Base-by-base conservation (phyloP, 2,888 invertebrate genomes). In the Camponotus fellah region DNA sequence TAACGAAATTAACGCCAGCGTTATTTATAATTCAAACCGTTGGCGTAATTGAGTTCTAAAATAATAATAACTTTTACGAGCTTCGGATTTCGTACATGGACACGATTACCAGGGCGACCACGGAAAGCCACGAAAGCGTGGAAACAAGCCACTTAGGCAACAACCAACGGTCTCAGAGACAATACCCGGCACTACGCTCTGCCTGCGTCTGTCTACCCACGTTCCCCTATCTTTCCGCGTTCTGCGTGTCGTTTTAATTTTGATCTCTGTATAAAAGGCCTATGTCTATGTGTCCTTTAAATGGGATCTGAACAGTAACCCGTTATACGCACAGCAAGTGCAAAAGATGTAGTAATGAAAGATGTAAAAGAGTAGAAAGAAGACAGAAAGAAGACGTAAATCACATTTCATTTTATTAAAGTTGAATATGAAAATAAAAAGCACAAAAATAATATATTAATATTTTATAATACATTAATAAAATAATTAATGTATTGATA, bases 101-200 rank as follows among this genome's bases (percentile, higher is more conserved):
- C 74, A 17, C 40, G 69, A 71, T 56, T 37, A 21, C 34, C 49
- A n/a, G 53, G 82, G 32, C 64, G 62, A 26, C 77, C 66, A 86
- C 85, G 90, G 92, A 92, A 91, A 94, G 92, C 93, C 93, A 95
- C 91, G 95, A 95, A 95, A 95, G 95, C 94, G 95, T 95, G 94
- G 95, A 95, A 94, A 93, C 92, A 94, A 94, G 92, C 92, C 92
- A 93, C 94, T 94, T 94, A 92, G 85, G 94, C 93, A 94, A 94
- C 91, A 46, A 60, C 79, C 3, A 65, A 69, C 68, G 56, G 85
- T 90, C 90, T 89, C 89, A 89, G 86, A 93, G 92, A 94, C 94
- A 95, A 95, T 95, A 91, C 92, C 94, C 95, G 95, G 95, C 89
- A 95, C 89, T 92, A 95, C 94, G 95, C 92, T 94, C 92, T 91